A percentile compares a stretch with the other conserved stretches of the same genome.
Evolutionary conservation across 2,888 invertebrate genomes (phyloP).

Genomic region (Pseudoips prasinana): DNA sequence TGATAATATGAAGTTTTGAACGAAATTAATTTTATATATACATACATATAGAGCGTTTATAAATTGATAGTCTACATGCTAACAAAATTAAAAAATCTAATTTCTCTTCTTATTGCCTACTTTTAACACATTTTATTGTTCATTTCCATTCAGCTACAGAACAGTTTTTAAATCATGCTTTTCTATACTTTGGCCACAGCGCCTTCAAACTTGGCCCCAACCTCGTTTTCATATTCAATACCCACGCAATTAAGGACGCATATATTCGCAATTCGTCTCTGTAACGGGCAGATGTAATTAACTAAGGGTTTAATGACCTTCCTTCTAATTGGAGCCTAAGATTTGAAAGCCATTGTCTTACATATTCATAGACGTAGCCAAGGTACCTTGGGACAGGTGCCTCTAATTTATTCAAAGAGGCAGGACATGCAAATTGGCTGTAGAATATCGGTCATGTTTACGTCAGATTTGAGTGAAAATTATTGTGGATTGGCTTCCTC

Average conservation of each 20-base stretch:
- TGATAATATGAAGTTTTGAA: too few species aligned
- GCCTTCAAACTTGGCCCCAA: too few species aligned
- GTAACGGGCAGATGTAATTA: constrained; percentile 60
- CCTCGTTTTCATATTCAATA: too few species aligned
- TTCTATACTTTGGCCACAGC: too few species aligned
- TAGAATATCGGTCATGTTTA: constrained; percentile 80
- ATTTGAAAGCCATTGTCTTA: constrained; percentile 79
- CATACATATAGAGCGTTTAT: too few species aligned
- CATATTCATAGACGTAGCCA: constrained; percentile 72
- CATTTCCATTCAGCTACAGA: too few species aligned
- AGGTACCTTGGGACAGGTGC: constrained; percentile 68
- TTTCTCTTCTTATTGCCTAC: too few species aligned
- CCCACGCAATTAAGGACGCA: constrained; percentile 30
- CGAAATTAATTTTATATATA: too few species aligned
- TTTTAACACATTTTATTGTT: too few species aligned
- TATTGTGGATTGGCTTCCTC: constrained; percentile 69
- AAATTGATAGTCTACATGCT: too few species aligned
- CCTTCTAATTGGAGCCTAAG: constrained; percentile 75
- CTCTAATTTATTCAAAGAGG: constrained; percentile 75
- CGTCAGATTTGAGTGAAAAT: constrained; percentile 78
- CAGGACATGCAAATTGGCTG: constrained; percentile 78
- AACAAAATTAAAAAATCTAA: too few species aligned
- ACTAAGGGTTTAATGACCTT: constrained; percentile 69
- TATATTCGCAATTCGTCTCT: constrained; percentile 50
- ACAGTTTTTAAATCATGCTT: too few species aligned